Conservation (phyloP, 2,888 invertebrate species). For the Frankliniella fusca region DNA sequence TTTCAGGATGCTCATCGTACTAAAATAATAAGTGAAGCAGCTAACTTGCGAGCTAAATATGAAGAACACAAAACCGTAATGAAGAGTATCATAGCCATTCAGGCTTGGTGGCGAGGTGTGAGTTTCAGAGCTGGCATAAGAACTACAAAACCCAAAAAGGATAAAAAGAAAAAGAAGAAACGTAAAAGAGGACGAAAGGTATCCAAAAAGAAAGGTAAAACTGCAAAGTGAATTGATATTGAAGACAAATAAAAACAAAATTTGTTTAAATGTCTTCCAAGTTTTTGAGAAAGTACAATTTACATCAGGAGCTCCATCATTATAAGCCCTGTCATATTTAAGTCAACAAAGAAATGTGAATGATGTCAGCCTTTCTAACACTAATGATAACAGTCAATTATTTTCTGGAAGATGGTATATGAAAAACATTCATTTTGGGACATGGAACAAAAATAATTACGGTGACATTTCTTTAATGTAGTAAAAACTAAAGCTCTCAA, state of each 20-base stretch:
- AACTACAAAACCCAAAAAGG: background rate
- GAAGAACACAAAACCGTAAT: background rate
- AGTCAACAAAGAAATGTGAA: too few species aligned
- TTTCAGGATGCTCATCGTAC: background rate
- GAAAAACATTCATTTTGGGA: conserved; percentile 32
- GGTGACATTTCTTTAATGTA: background rate
- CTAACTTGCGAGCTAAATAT: background rate
- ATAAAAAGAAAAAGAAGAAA: conserved; percentile 32
- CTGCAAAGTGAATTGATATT: too few species aligned
- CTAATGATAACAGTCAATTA: too few species aligned
- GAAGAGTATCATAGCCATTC: background rate
- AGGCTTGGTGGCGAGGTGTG: conserved; percentile 3
- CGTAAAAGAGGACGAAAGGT: background rate
- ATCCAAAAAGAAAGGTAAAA: background rate
- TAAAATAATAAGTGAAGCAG: background rate
- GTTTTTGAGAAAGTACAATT: too few species aligned
- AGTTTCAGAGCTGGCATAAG: background rate
- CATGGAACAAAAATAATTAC: background rate
- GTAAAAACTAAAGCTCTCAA: too few species aligned
- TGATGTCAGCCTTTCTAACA: too few species aligned
- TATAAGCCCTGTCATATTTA: too few species aligned
- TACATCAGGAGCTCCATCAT: too few species aligned
- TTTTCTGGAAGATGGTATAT: background rate
- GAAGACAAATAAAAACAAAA: background rate
- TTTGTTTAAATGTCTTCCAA: too few species aligned